These are phyloP conservation scores for Lucilia cuprina DNA, from an alignment of 1,140 invertebrate genomes.

Conservation along the genomic window DNA sequence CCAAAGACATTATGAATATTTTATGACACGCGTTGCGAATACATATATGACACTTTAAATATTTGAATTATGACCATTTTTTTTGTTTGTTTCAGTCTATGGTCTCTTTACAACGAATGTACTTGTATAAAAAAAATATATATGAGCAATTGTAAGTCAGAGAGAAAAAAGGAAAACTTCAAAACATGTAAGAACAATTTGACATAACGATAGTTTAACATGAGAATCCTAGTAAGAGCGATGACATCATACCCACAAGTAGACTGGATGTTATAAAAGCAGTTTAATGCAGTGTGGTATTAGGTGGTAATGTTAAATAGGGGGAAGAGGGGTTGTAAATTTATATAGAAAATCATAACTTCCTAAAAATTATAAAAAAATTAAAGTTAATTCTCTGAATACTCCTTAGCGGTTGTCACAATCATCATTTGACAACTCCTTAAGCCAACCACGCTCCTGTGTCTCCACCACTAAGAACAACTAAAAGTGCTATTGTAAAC, in stretches of 20 bases:
- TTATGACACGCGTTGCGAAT: not conserved
- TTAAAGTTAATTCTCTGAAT: too few relatives aligned
- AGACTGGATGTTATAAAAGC: not conserved
- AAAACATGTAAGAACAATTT: too few relatives aligned
- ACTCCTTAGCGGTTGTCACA: too few relatives aligned
- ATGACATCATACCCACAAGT: not conserved
- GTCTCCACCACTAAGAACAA: too few relatives aligned
- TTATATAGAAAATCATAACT: too few relatives aligned
- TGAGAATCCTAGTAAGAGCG: not conserved
- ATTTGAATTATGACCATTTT: not conserved
- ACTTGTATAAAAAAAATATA: not conserved
- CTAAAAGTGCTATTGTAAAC: too few relatives aligned
- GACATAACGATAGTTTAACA: not conserved
- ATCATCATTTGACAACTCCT: too few relatives aligned
- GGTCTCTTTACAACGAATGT: not conserved
- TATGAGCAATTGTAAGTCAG: not conserved
- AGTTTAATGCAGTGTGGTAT: not conserved
- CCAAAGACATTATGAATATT: not conserved
- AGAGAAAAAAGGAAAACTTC: too few relatives aligned
- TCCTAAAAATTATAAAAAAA: too few relatives aligned
- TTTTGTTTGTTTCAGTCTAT: not conserved
- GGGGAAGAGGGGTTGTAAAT: too few relatives aligned
- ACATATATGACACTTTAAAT: not conserved
- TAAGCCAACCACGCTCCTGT: too few relatives aligned
- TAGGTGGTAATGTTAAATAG: not conserved